Base-by-base conservation (phyloP, 2,888 invertebrate genomes). In the Hypselothyrea guttata region DNA sequence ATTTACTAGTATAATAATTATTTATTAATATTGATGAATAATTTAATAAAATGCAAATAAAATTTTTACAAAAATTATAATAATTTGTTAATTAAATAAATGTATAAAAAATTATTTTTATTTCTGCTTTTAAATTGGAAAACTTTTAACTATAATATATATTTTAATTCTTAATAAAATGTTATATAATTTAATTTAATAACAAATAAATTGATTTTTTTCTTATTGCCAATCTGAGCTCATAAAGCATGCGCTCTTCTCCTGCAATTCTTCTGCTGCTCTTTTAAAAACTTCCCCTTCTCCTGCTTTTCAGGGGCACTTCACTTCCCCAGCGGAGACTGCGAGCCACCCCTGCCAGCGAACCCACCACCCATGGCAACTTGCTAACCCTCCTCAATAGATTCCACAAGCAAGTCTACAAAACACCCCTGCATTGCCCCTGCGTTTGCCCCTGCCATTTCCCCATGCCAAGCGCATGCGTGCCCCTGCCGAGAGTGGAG, bases 401-500 rank as follows among this genome's bases (percentile, higher is more conserved):
- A 16, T 40, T 70, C 71, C 70, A 70, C 69, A 66, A 0, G 4
- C 12, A 65, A 53, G 37, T 67, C 71, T 73, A 64, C 66, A 0
- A 2, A 27, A 38, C 65, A 15, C 75, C 68, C 72, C 59, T 60
- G 8, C 46, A 51, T 48, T 41, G 8, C 81, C 66, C 74, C 62
- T 68, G 48, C 1, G 18, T 15, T 34, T 65, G 31, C 74, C 60
- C 75, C 63, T 69, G 40, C 1, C 15, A 9, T 33, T 63, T 22
- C 74, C 59, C 71, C 76, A 70, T 67, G 47, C 9, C 30, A 41
- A 46, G 60, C 68, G 79, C 83, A 66, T 34, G 67, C 62, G 62
- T 61, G 53, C 66, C 62, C 62, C 62, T 66, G 28, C 69, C 16
- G 53, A 27, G 22, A 52, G 68, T 73, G 81, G 68, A 84, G 77